These are phyloP conservation scores for Rhagoletis zephyria DNA, from an alignment of 1,140 invertebrate species.

Conservation along the genomic window DNA sequence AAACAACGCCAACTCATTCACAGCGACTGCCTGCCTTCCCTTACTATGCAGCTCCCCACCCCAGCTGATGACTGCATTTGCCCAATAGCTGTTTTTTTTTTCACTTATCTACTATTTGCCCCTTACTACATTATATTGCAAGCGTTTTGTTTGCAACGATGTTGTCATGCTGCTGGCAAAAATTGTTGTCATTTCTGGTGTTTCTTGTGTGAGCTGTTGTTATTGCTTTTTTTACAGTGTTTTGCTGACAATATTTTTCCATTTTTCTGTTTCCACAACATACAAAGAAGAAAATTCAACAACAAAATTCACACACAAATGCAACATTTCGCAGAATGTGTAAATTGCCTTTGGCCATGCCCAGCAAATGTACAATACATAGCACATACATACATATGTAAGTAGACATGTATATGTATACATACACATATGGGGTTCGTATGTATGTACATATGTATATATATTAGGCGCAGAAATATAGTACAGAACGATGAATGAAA, in stretches of 20 bases:
- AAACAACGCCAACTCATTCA: slow-evolving; percentile 35
- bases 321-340: slow-evolving; percentile 44
- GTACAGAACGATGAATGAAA: too few relatives aligned
- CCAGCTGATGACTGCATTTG: slow-evolving; percentile 24
- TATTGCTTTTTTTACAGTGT: not conserved
- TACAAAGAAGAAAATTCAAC: slow-evolving; percentile 3
- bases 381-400: not conserved
- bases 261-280: not conserved
- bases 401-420: not conserved
- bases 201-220: slow-evolving; percentile 55
- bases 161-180: slow-evolving; percentile 58
- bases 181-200: slow-evolving; percentile 58
- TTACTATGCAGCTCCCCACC: not conserved
- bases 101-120: not conserved
- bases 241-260: not conserved
- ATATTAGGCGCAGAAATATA: not conserved
- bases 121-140: not conserved
- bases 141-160: slow-evolving; percentile 36
- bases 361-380: not conserved
- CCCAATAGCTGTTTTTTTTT: not conserved
- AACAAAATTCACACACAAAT: slow-evolving; percentile 30
- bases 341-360: slow-evolving; percentile 31
- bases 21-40: not conserved
- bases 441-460: not conserved
- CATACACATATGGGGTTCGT: too few relatives aligned